A percentile compares a stretch with the other conserved stretches of the same genome.
These are phyloP conservation scores for Stegostoma tigrinum DNA, from an alignment of 2,113 vertebrate species.

Conservation along the genomic window DNA sequence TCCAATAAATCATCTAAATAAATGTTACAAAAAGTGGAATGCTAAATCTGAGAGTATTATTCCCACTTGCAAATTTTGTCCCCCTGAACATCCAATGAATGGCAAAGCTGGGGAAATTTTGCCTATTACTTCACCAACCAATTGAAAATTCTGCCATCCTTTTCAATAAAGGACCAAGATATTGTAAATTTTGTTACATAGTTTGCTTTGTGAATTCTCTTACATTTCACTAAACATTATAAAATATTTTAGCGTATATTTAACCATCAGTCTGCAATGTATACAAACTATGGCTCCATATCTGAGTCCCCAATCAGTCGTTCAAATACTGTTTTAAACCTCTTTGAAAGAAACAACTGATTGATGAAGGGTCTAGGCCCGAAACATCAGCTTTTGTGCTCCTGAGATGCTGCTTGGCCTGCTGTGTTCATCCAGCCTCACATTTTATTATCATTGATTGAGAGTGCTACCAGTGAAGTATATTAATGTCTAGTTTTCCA, in stretches of 20 bases:
- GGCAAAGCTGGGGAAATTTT: background rate
- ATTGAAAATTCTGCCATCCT: background rate
- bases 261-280: background rate
- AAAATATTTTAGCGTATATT: background rate
- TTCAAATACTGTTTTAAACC: background rate
- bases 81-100: background rate
- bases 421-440: too few species aligned
- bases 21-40: background rate
- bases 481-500: background rate
- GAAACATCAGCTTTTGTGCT: too few species aligned
- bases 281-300: background rate
- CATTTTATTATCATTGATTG: too few species aligned
- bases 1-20: slow-evolving; percentile 19
- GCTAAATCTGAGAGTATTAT: background rate
- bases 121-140: background rate
- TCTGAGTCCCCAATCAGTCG: background rate
- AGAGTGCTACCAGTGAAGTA: background rate
- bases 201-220: background rate
- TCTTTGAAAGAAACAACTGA: background rate
- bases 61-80: background rate
- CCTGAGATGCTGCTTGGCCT: too few species aligned
- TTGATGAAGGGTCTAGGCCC: too few species aligned
- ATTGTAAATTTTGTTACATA: background rate
- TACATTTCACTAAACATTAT: background rate
- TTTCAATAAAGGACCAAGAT: background rate